phyloP scores from a whole-genome alignment of 1,140 invertebrate genomes.

The Neotoxoptera formosana region DNA sequence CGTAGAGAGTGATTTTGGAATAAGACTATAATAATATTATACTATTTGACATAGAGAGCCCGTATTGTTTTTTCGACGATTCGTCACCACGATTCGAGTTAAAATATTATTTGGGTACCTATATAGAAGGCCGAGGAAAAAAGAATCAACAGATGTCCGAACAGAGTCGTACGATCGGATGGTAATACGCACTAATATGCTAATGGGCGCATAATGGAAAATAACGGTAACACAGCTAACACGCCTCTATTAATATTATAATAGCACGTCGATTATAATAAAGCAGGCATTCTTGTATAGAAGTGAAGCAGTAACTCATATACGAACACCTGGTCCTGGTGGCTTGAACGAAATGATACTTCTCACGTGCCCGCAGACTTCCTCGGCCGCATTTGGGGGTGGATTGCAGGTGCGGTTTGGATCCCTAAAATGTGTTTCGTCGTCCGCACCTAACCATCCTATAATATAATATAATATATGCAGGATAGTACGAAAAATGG shows the following conservation, averaged over 20 bases:
- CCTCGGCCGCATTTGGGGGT: too few species aligned
- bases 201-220: neutral
- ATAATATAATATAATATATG: neutral
- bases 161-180: neutral
- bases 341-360: neutral
- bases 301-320: neutral
- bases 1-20: neutral
- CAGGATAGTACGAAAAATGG: neutral
- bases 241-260: neutral
- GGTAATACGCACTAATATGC: neutral
- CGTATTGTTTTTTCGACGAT: neutral
- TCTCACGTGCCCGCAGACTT: neutral
- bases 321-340: neutral
- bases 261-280: neutral
- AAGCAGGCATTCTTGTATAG: neutral
- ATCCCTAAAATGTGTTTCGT: neutral
- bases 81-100: neutral
- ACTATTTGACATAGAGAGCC: neutral
- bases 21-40: neutral
- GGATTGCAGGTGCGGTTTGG: neutral
- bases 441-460: neutral
- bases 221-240: neutral
- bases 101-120: neutral
- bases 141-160: neutral
- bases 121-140: neutral